Conservation (phyloP, 2,113 vertebrate species). For the Bombycilla garrulus region DNA sequence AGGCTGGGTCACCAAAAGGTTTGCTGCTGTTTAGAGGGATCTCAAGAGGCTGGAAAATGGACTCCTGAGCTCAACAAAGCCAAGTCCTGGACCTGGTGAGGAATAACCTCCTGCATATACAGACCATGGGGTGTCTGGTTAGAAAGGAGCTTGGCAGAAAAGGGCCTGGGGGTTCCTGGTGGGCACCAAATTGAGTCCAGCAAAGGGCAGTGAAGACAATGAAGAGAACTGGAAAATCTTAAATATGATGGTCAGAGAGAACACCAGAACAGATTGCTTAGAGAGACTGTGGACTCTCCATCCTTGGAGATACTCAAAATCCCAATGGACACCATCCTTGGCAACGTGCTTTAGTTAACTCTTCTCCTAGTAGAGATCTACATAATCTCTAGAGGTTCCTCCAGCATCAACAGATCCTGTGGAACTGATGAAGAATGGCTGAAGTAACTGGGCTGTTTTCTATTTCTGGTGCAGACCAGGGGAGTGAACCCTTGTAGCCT, state of each 20-base stretch:
- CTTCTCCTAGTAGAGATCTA: not conserved
- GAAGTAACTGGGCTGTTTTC: not conserved
- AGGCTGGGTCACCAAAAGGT: not conserved
- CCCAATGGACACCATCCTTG: accelerated
- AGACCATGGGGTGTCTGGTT: not conserved
- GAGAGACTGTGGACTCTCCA: not conserved
- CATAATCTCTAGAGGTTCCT: not conserved
- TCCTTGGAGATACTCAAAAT: not conserved
- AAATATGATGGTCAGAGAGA: not conserved
- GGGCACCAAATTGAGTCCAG: not conserved
- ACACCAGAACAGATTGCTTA: not conserved
- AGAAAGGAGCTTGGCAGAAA: not conserved
- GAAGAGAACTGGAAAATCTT: not conserved
- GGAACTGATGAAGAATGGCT: not conserved
- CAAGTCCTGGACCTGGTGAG: not conserved
- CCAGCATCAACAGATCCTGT: not conserved
- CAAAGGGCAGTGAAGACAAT: not conserved
- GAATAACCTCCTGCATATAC: not conserved
- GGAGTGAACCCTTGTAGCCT: not conserved
- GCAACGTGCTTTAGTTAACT: not conserved
- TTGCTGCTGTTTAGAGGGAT: not conserved
- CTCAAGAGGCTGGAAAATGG: not conserved
- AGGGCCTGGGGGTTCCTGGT: not conserved
- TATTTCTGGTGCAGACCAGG: not conserved
- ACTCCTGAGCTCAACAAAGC: not conserved